These are phyloP conservation scores for Opisthocomus hoazin DNA, from an alignment of 2,113 vertebrate genomes.

Conservation along the genomic window DNA sequence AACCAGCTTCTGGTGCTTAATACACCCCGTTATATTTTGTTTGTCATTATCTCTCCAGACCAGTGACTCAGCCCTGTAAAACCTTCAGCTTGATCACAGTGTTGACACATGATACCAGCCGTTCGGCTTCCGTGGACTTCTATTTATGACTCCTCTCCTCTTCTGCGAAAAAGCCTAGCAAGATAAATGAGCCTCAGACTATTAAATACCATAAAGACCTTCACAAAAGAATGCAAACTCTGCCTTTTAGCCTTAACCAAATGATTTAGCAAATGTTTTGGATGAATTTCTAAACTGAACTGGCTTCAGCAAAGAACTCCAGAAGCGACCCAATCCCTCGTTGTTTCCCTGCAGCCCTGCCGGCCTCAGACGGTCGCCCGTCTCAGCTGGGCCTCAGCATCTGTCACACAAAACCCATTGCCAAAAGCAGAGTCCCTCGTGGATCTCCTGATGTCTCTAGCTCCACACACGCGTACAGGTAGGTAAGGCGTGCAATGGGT, in stretches of 20 bases:
- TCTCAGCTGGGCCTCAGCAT: background rate
- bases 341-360: background rate
- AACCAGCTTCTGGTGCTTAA: constrained; percentile 6
- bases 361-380: background rate
- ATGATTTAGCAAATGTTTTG: background rate
- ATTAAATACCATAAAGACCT: background rate
- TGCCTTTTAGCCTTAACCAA: background rate
- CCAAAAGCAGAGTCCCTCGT: background rate
- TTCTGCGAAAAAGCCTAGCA: background rate
- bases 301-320: background rate
- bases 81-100: background rate
- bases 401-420: background rate
- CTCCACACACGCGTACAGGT: background rate
- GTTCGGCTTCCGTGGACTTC: background rate
- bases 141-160: background rate
- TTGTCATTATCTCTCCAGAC: constrained; percentile 38
- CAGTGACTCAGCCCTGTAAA: constrained; percentile 29
- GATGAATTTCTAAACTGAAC: background rate
- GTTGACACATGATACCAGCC: background rate
- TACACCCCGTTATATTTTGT: constrained; percentile 1
- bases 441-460: background rate
- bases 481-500: background rate
- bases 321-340: background rate
- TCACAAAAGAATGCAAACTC: background rate
- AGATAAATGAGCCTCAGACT: background rate